A percentile compares a stretch with the other conserved stretches of the same genome.
Evolutionary conservation across 2,797 vertebrate species (phyloP).

Genomic region (Sebastes goodei): DNA sequence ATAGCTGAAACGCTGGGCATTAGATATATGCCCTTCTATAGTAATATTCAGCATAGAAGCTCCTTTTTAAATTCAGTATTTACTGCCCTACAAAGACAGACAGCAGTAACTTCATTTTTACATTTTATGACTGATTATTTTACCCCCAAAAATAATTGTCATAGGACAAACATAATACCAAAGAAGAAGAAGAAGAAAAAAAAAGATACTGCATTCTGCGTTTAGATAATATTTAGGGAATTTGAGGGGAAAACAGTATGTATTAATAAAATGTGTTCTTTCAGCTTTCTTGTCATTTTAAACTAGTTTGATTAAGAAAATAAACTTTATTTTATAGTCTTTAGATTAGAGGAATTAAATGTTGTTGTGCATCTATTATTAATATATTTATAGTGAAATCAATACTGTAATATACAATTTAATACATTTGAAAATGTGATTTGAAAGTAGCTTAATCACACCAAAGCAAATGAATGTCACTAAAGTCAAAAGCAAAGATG

Average conservation of each 20-base stretch:
- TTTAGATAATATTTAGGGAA: background rate
- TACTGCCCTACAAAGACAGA: conserved; percentile 11
- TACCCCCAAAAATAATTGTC: background rate
- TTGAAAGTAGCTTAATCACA: background rate
- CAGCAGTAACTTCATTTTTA: background rate
- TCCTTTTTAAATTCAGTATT: background rate
- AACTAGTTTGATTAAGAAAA: conserved; percentile 1
- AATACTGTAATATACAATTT: background rate
- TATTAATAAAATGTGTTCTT: background rate
- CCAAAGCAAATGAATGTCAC: background rate
- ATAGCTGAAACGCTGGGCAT: conserved; percentile 3
- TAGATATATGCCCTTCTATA: background rate
- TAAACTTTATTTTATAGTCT: background rate
- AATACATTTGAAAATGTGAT: background rate
- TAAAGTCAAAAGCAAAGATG: background rate
- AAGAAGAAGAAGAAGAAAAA: background rate
- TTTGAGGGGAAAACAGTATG: background rate
- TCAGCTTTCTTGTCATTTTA: background rate
- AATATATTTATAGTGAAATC: background rate
- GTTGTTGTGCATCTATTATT: background rate
- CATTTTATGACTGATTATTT: background rate
- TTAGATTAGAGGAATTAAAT: background rate
- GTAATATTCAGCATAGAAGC: conserved; percentile 7
- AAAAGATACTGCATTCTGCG: background rate
- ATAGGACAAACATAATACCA: background rate